phyloP scores from a whole-genome alignment of 2,888 invertebrate species.

The Trypoxylon attenuatum region DNA sequence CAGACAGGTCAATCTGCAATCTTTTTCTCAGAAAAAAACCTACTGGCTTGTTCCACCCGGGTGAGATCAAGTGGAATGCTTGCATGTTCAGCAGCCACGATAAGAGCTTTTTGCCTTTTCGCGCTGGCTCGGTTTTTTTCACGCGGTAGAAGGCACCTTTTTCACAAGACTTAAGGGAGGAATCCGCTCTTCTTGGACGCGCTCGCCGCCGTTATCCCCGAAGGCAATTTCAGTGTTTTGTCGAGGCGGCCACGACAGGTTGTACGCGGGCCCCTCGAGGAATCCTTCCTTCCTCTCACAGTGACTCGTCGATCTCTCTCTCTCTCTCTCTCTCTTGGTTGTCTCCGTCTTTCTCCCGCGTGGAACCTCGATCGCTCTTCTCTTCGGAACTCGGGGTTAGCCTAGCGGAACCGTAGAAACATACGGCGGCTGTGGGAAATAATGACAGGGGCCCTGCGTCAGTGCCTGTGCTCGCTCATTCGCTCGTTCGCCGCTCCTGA shows the following conservation, averaged over 20 bases:
- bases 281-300: conserved; percentile 56
- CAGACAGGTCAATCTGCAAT: not conserved
- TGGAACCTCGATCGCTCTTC: conserved; percentile 23
- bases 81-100: not conserved
- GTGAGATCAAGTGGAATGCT: not conserved
- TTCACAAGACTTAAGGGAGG: conserved; percentile 36
- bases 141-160: conserved; percentile 13
- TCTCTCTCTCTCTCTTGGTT: conserved; percentile 13
- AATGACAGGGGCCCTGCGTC: conserved; percentile 67
- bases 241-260: conserved; percentile 67
- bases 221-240: conserved; percentile 62
- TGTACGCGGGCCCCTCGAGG: conserved; percentile 65
- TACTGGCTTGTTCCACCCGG: not conserved
- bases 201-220: conserved; percentile 48
- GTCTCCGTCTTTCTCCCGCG: conserved; percentile 11
- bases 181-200: conserved; percentile 38
- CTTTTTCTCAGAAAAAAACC: not conserved
- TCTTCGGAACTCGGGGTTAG: conserved; percentile 43
- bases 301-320: conserved; percentile 17
- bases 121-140: not conserved
- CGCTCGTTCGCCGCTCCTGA: conserved; percentile 32
- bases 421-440: conserved; percentile 71
- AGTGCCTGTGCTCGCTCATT: conserved; percentile 34
- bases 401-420: conserved; percentile 70
- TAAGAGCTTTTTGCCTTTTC: not conserved